Evolutionary conservation across 2,888 invertebrate genomes (phyloP), one percentile per base, ranked within the genome.

Genomic region (Lepidochitona cinerea): DNA sequence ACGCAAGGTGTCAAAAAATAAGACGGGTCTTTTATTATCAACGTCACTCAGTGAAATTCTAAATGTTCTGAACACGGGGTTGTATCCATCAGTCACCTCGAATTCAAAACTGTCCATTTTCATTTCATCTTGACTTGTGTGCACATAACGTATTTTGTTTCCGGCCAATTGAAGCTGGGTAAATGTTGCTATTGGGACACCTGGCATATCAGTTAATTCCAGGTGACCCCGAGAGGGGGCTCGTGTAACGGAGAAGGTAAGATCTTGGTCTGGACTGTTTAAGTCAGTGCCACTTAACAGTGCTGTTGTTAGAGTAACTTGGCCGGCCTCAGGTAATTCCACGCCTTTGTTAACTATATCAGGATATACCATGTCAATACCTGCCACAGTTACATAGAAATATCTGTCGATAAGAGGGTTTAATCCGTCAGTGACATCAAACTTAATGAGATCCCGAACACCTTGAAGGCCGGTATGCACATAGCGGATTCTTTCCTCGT

Each of bases 31-130:
- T 76, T 89, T 88, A 76, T 91, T 90, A 79, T 90, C 89, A 1
- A 89, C 87, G 77, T 88, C 88, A 53, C 84, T 88, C 7, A 91
- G 77, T 0, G 89, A 85, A 49, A 91, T 89, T 41, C 89, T 77
- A 75, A 90, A 90, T 6, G 89, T 89, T 23, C 89, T 81, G 26
- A 79, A 80, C 4, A 89, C 84, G 1, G 83, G 85, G 75, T 90
- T 90, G 74, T 81, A 86, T 3, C 90, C 90, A 78, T 90, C 90
- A 1, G 89, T 88, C 7, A 90, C 90, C 79, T 89, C 90, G 79
- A 91, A 90, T 75, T 89, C 89, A 79, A 91, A 90, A 69, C 87
- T 87, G 78, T 91, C 91, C 83, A 88, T 86, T 74, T 88, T 89
- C 54, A 86, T 83, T 79, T 90, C 90, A 79, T 88, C 87, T 14